These are phyloP conservation scores for Leptinotarsa lineolata DNA, from an alignment of 1,140 invertebrate genomes.

Conservation along the genomic window DNA sequence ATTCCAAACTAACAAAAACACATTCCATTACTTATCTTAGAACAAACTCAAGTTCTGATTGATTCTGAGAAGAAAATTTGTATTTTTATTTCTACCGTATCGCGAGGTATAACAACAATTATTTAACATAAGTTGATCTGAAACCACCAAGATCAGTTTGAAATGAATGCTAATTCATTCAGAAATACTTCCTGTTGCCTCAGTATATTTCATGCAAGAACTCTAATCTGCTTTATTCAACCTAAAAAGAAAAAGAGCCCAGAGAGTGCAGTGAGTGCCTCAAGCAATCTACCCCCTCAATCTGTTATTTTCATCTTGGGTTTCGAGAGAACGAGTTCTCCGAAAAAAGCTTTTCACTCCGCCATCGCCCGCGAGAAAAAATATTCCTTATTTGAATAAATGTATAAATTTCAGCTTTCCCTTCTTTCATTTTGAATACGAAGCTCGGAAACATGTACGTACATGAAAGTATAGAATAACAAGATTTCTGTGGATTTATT, in stretches of 20 bases:
- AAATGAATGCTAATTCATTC: conserved; percentile 4
- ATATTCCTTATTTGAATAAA: neutral
- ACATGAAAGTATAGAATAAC: neutral
- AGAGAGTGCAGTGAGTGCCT: neutral
- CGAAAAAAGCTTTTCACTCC: neutral
- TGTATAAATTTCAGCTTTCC: conserved; percentile 6
- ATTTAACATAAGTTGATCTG: conserved; percentile 4
- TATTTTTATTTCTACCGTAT: neutral
- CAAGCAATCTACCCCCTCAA: neutral
- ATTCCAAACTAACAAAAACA: no score
- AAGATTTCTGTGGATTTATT: neutral
- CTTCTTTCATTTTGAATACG: neutral
- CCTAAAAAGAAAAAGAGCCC: neutral
- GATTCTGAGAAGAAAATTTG: no score
- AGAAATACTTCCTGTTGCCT: neutral
- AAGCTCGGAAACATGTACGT: neutral
- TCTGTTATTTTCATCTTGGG: neutral
- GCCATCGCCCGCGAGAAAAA: conserved; percentile 4
- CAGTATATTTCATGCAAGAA: neutral
- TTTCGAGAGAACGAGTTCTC: neutral
- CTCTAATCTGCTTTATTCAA: conserved; percentile 6
- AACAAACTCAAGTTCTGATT: no score
- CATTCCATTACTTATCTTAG: no score
- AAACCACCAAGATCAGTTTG: neutral
- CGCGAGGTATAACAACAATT: neutral